Conservation (phyloP, 2,797 vertebrate genomes). For the Lerista edwardsae region DNA sequence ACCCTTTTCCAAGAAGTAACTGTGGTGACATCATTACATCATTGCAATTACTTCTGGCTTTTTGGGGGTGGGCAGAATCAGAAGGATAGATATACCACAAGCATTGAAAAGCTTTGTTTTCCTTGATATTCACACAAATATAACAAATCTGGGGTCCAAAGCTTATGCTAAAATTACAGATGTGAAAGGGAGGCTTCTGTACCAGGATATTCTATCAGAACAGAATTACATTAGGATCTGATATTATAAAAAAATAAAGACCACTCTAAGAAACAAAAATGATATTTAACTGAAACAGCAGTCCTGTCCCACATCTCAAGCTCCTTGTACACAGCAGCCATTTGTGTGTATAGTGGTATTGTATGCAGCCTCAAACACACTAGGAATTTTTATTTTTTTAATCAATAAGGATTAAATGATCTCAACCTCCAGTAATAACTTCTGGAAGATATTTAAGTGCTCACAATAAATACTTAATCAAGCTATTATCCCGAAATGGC, state of each 20-base stretch:
- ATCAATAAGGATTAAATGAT: background rate
- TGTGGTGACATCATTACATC: too few species aligned
- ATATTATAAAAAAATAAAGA: background rate
- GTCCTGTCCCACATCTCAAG: background rate
- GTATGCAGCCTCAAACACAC: background rate
- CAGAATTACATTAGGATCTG: background rate
- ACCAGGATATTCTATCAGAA: background rate
- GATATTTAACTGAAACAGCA: background rate
- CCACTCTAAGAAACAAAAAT: background rate
- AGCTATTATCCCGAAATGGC: background rate
- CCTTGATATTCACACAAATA: background rate
- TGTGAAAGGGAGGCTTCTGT: background rate
- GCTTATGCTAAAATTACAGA: background rate
- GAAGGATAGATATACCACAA: background rate
- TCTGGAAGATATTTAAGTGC: background rate
- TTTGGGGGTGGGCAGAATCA: too few species aligned
- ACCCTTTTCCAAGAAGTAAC: too few species aligned
- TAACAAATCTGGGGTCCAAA: background rate
- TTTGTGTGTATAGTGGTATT: background rate
- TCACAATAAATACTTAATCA: slow-evolving; percentile 19
- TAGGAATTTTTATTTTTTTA: background rate
- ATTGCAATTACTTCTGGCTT: too few species aligned
- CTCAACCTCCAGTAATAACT: background rate
- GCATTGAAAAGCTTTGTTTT: background rate
- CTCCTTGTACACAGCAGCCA: background rate